These are phyloP conservation scores for Zelleria hepariella DNA, from an alignment of 2,888 invertebrate species.

Conservation along the genomic window DNA sequence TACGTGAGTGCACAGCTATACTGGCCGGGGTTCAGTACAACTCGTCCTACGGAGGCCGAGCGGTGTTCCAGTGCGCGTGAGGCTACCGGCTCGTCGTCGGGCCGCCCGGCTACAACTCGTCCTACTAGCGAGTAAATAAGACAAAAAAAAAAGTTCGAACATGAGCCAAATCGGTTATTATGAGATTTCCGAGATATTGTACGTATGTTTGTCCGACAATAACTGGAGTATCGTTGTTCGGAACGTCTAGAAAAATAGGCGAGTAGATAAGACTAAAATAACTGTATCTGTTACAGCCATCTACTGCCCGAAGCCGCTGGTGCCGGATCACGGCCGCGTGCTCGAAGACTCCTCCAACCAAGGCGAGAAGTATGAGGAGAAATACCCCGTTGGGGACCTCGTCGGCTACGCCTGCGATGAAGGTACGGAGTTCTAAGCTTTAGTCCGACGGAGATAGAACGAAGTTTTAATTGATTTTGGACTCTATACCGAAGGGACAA, in stretches of 20 bases:
- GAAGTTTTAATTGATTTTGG: too few species aligned
- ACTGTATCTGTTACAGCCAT: conserved; percentile 78
- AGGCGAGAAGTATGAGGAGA: conserved; percentile 75
- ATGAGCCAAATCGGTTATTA: too few species aligned
- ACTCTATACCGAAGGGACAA: too few species aligned
- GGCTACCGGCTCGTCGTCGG: conserved; percentile 85
- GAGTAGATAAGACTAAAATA: too few species aligned
- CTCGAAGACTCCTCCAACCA: conserved; percentile 44
- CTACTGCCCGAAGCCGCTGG: conserved; percentile 82
- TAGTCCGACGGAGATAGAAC: too few species aligned
- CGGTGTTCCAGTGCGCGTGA: conserved; percentile 87
- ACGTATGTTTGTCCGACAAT: too few species aligned
- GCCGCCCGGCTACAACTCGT: conserved; percentile 79
- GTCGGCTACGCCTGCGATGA: conserved; percentile 77
- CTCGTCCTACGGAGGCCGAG: conserved; percentile 84
- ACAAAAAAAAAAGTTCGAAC: too few species aligned
- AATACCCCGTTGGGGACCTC: conserved; percentile 84
- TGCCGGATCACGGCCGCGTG: conserved; percentile 78
- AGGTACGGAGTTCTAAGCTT: too few species aligned
- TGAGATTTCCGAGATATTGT: too few species aligned
- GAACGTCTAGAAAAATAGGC: too few species aligned
- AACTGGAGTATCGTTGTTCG: too few species aligned
- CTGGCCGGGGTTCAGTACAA: conserved; percentile 84
- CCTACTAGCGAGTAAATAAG: too few species aligned
- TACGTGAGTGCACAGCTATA: conserved; percentile 73